A percentile compares a stretch with the other conserved stretches of the same genome.
Conservation (phyloP, 2,888 invertebrate species). For the Bugula neritina region DNA sequence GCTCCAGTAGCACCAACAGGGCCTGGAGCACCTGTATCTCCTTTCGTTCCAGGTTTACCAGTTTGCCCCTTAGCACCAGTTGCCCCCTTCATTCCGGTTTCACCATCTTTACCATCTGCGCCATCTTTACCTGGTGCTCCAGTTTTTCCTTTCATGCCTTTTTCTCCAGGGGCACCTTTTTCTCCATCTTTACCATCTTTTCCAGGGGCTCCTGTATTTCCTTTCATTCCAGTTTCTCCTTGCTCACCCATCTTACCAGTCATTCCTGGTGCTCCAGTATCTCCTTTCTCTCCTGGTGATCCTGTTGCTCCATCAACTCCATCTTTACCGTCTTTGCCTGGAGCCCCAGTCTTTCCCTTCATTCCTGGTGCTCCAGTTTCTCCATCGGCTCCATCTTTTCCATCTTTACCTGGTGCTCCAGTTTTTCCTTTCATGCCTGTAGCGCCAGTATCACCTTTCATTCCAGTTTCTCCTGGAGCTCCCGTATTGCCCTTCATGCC, state of each 20-base stretch:
- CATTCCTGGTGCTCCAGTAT: conserved; percentile 1
- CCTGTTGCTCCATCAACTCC: background rate
- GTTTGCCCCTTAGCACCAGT: background rate
- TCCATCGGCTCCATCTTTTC: background rate
- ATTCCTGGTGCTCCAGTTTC: background rate
- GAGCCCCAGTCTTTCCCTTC: background rate
- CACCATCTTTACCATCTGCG: background rate
- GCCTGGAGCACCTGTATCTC: background rate
- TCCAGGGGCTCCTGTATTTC: conserved; percentile 6
- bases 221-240: background rate
- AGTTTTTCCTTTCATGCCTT: background rate
- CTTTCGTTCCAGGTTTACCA: background rate
- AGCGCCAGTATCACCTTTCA: background rate
- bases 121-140: conserved; percentile 8
- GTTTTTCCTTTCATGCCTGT: conserved; percentile 18
- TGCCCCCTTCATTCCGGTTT: background rate
- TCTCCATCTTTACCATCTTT: conserved; percentile 1
- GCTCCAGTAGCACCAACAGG: background rate
- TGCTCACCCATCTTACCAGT: background rate
- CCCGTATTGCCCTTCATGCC: background rate
- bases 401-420: background rate
- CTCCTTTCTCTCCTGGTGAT: background rate
- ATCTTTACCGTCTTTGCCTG: background rate
- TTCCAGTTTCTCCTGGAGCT: background rate
- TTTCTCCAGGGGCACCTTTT: background rate